A percentile compares a stretch with the other conserved stretches of the same genome.
Evolutionary conservation across 2,797 vertebrate species (phyloP).

Genomic region (Notamacropus eugenii): DNA sequence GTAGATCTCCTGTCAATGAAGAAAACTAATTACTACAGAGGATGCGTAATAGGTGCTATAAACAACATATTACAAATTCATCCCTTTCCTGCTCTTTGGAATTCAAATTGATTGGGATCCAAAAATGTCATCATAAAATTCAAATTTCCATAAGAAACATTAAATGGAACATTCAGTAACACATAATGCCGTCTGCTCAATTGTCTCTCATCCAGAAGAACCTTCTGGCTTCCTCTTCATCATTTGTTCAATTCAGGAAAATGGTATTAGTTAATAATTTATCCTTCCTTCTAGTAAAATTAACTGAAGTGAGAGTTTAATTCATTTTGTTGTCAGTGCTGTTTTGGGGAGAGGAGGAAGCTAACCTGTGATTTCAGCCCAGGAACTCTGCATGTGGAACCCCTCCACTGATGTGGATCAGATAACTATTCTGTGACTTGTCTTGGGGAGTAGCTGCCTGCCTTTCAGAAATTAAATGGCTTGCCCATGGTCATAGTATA

Average conservation of each 20-base stretch:
- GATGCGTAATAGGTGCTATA: background rate
- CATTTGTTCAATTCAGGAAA: background rate
- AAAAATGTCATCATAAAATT: slow-evolving; percentile 58
- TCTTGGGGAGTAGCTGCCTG: background rate
- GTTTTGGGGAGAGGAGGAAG: background rate
- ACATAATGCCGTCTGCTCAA: slow-evolving; percentile 26
- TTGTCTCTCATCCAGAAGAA: slow-evolving; percentile 19
- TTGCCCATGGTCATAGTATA: background rate
- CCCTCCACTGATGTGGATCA: background rate
- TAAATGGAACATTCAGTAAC: slow-evolving; percentile 47
- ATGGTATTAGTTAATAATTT: slow-evolving; percentile 11
- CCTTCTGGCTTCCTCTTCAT: slow-evolving; percentile 53
- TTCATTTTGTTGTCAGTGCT: background rate
- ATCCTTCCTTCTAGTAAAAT: background rate
- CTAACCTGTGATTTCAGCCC: background rate
- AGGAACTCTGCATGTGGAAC: background rate
- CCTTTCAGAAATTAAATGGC: background rate
- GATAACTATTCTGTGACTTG: background rate
- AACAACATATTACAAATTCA: background rate
- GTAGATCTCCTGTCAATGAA: slow-evolving; percentile 15
- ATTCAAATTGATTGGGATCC: slow-evolving; percentile 47
- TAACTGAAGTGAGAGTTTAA: slow-evolving; percentile 34
- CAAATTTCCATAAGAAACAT: slow-evolving; percentile 33
- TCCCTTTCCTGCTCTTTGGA: slow-evolving; percentile 38
- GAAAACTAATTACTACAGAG: background rate